Conservation (phyloP, 92 coral and sea anemone species). For the Zoanthus sociatus region DNA sequence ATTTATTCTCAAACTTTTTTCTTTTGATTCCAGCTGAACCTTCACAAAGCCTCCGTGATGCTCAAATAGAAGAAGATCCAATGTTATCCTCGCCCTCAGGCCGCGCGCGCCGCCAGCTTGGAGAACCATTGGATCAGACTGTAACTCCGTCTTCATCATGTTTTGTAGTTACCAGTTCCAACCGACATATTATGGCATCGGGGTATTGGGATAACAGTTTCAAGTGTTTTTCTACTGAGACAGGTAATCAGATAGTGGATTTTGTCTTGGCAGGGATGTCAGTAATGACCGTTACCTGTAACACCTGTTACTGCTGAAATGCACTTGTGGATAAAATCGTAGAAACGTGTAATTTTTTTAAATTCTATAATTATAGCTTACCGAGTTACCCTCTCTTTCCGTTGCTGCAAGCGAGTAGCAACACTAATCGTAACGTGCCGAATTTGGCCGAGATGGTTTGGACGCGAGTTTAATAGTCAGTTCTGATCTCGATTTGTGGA, state of each 20-base stretch:
- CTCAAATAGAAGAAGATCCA: slow-evolving; percentile 95
- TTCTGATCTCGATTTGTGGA: too few relatives aligned
- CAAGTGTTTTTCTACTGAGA: slow-evolving; percentile 92
- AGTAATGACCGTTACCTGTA: too few relatives aligned
- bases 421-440: too few relatives aligned
- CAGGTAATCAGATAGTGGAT: background rate
- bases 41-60: slow-evolving; percentile 84
- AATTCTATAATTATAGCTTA: too few relatives aligned
- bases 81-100: slow-evolving; percentile 81
- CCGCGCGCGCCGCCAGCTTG: slow-evolving; percentile 93
- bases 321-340: too few relatives aligned
- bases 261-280: background rate
- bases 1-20: background rate
- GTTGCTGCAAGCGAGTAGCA: too few relatives aligned
- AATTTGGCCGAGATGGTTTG: too few relatives aligned
- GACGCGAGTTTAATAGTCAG: too few relatives aligned
- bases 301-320: too few relatives aligned
- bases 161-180: slow-evolving; percentile 90
- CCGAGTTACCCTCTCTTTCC: too few relatives aligned
- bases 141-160: slow-evolving; percentile 95
- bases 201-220: slow-evolving; percentile 99
- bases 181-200: slow-evolving; percentile 93
- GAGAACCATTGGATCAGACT: slow-evolving; percentile 97
- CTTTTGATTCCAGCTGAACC: slow-evolving; percentile 61
- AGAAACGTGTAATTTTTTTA: too few relatives aligned